Base-by-base conservation (phyloP, 2,113 vertebrate genomes). In the Hippocampus mohnikei region DNA sequence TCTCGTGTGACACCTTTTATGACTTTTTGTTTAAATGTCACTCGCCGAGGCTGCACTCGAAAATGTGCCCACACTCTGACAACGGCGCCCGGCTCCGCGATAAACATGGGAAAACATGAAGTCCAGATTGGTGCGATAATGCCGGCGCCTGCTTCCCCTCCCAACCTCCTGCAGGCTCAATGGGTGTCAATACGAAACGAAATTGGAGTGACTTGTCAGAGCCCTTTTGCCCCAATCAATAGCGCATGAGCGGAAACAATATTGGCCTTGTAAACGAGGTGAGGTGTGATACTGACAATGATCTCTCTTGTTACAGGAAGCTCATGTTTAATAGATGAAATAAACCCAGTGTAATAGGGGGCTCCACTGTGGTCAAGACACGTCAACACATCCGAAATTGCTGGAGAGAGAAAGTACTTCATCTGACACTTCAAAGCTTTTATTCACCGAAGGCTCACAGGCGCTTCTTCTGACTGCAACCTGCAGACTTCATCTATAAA, bases 1-100 rank as follows among this genome's bases (percentile, higher is more conserved):
- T 84, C 73, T 84, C 72, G 7, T 56, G 71, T 76, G 73, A 78
- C 83, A 80, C 75, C 72, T 77, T 89, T 88, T 85, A 84, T 74
- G 81, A 81, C 83, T 83, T 79, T 74, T 79, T 87, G 84, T 85
- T 85, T 80, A 89, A 89, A 86, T 87, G 84, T 83, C 86, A 82
- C 81, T 84, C 78, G 79, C 72, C 37, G 37, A 70, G 75, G 70
- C 78, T 33, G 55, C 76, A 75, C 77, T 64, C 75, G 76, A 75
- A 87, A 83, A 75, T 18, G 71, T 71, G 58, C 1, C 40, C n/a
- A 7, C 62, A 66, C 48, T 70, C 74, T 76, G 82, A 84, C 81
- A 80, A 81, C 72, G 69, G 66, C 52, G 76, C 71, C 63, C 53
- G 42, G 73, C 6, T 44, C 29, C 71, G 83, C 70, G 76, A 85